Evolutionary conservation across 2,888 invertebrate genomes (phyloP), one percentile per base, ranked within the genome.

Genomic region (Heliconius erato): DNA sequence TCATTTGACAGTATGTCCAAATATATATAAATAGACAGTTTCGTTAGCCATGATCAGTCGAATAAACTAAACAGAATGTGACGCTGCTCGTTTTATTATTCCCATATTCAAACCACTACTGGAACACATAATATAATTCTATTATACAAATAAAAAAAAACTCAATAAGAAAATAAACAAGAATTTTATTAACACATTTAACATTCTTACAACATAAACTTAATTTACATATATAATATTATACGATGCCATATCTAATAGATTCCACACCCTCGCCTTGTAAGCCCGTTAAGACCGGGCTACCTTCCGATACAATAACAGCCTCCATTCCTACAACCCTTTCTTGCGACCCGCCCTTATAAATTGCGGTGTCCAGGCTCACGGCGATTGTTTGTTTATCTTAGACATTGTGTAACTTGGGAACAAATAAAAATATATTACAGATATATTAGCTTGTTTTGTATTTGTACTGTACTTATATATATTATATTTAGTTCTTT

Each of bases 231-330:
- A 35, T 2, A 26, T 49, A n/a, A n/a, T n/a, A n/a, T n/a, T 54
- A 44, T 68, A 40, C 65, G 26, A 26, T 26, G 84, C 16, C 85
- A 54, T 19, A 16, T 86, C 86, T 86, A 83, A 32, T 79, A 82
- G 19, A 76, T 79, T 72, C 26, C 3, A 69, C 44, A 23, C 11
- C 23, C 35, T 3, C 11, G 78, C 67, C 63, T 82, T 79, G 80
- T 86, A 86, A 86, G 86, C 78, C 85, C 85, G 87, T 88, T 88
- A 85, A 93, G 93, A 89, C 93, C 89, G 91, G 92, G 94, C 93
- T 89, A 94, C 95, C 96, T 95, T 94, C 94, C 94, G 92, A 95
- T 95, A 96, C 95, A 96, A 96, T 95, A 95, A 95, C 95, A 94
- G 91, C 90, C 87, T 91, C 91, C 89, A 90, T 89, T 88, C 87